Base-by-base conservation (phyloP, 2,797 vertebrate genomes). In the Selene dorsalis region DNA sequence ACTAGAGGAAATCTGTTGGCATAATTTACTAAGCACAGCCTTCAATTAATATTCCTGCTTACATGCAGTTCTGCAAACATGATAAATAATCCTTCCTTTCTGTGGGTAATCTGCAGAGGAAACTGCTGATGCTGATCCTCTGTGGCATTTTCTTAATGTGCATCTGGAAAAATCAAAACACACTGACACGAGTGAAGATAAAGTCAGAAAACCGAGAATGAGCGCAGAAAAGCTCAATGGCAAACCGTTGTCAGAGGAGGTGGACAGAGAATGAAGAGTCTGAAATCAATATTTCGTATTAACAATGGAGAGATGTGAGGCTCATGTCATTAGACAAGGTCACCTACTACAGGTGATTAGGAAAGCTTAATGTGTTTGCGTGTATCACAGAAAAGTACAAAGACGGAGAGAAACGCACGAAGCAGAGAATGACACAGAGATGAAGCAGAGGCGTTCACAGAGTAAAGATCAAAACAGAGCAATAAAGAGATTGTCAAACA, bases 41-140 rank as follows among this genome's bases (percentile, higher is more conserved):
- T 43, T 69, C 59, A 80, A 85, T 87, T 77, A 80, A 72, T 20
- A 60, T 67, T 70, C 48, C 48, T 77, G 79, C 79, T 75, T 75
- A 35, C 59, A 30, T 26, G 63, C 72, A 69, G 47, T 66, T 87
- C 68, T 52, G 57, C 72, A 77, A 62, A 74, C 13, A 60, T 24
- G 24, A 80, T 61, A 41, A 76, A 69, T 20, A 28, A 68, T 39
- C 41, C 4, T 47, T 77, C 47, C 56, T 63, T 22, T 18, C 10
- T 17, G 16, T 26, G 41, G 65, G 30, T 53, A 73, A 70, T 75
- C 55, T 63, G 43, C 41, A 76, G 57, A 65, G 24, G 24, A 76
- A 82, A 59, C 30, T 57, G 45, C 68, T 75, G 66, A 78, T 82
- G 71, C 16, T 75, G 28, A 79, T 26, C 1, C 38, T 32, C 65